These are phyloP conservation scores for Smittia aterrima DNA, from an alignment of 2,888 invertebrate species.

Conservation along the genomic window DNA sequence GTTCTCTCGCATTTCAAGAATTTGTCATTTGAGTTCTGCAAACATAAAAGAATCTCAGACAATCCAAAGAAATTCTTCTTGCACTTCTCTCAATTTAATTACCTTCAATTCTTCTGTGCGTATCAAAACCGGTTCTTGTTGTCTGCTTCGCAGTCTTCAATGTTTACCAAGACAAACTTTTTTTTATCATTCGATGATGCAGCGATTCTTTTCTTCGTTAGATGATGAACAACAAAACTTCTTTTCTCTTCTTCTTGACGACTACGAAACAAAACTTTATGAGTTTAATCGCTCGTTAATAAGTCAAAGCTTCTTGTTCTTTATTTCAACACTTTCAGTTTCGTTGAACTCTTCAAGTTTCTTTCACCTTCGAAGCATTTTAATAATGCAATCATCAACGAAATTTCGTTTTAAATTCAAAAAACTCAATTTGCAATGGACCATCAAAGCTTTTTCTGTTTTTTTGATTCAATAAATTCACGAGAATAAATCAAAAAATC, in stretches of 20 bases:
- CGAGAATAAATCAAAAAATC: too few relatives aligned
- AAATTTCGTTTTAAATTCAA: neutral
- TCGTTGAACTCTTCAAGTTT: neutral
- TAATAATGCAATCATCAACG: neutral
- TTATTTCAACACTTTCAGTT: neutral
- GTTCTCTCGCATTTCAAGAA: too few relatives aligned
- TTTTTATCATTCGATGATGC: neutral
- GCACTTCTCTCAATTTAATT: neutral
- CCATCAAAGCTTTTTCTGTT: neutral
- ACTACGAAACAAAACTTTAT: too few relatives aligned
- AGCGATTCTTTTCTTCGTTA: neutral
- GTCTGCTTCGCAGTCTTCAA: neutral
- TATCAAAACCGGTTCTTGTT: constrained; percentile 10
- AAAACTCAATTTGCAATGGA: neutral
- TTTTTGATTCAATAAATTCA: neutral
- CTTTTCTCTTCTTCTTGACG: too few relatives aligned
- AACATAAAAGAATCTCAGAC: too few relatives aligned
- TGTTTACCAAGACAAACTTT: neutral
- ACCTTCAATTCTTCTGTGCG: constrained; percentile 13
- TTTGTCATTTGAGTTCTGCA: too few relatives aligned
- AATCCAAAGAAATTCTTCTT: too few relatives aligned
- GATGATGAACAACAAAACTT: neutral
- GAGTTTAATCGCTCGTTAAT: neutral
- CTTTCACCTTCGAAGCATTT: constrained; percentile 5
- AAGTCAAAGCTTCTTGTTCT: neutral